Evolutionary conservation across 2,113 vertebrate genomes (phyloP), one percentile per base, ranked within the genome.

Genomic region (Ceyx margarethae): DNA sequence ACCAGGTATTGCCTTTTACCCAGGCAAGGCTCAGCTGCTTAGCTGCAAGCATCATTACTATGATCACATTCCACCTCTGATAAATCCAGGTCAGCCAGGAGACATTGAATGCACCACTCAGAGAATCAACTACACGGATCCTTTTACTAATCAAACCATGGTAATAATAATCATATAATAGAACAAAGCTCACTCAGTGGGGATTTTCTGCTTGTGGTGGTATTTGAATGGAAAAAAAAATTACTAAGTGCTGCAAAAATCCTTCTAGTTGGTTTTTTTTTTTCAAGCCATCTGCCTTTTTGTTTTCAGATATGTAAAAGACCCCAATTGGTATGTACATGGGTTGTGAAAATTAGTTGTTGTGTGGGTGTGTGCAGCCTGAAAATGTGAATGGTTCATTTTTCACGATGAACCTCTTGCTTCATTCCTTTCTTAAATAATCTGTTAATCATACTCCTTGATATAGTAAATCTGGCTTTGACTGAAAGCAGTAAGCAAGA

Each of bases 1-100:
- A 67, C 48, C 96, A 99, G 99, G 99, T 80, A 99, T 99, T 66
- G 98, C 99, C 76, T 97, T 99, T 51, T 99, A 98, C 67, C 99
- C 98, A 0, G 98, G 98, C 33, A 98, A 97, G 64, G 99, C 99
- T 82, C 96, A 79, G 89, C 95, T 99, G 90, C 95, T 99, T 60
- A 98, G 98, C 97, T 99, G 99, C 94, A 98, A 94, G 60, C 99
- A 99, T 91, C 96, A 99, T 90, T 97, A 96, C 93, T 99, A 99
- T 1, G 98, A 98, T 96, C 96, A 98, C 95, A 98, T 99, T 80
- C 98, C 98, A 0, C 98, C 98, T 33, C 94, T 99, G 94, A 94
- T 96, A 81, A 97, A 97, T 90, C 98, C 98, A 2, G 98, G 98
- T 26, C 97, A 97, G 78, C 98, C 96, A 4, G 97, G 98, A 50